Evolutionary conservation across 2,113 vertebrate genomes (phyloP), one percentile per base, ranked within the genome.

Genomic region (Odontophorus gujanensis): DNA sequence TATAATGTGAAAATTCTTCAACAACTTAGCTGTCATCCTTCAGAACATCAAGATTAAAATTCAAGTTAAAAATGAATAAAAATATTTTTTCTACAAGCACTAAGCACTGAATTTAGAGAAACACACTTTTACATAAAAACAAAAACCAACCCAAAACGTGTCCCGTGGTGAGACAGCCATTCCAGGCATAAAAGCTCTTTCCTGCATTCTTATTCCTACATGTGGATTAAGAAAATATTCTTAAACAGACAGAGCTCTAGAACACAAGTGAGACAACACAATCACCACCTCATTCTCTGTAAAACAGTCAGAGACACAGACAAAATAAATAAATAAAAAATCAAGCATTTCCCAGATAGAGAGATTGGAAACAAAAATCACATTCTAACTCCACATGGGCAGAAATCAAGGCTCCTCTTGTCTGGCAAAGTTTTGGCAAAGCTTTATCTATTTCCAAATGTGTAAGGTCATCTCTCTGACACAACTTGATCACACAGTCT

Each of bases 181-280:
- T 55, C n/a, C n/a, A 85, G n/a, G 34, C 65, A 66, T 50, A 91
- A 93, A 94, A 85, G 45, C 42, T 71, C 42, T 90, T 73, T 74
- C 36, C 34, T 40, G 40, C 40, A 40, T 40, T 40, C 40, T 40
- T 40, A 40, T 40, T 77, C 58, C 62, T 18, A 62, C 5, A 43
- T 34, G 28, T 20, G 58, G 25, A 85, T 24, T 76, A 94, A 47
- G 21, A 76, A 77, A 78, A 55, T 51, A 83, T 48, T 66, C 68
- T 61, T 45, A 82, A 71, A 83, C 8, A 40, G 15, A 63, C 16
- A 57, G 30, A 57, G 65, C 53, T 87, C 48, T 94, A 89, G 69
- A 77, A 73, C 22, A 48, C 14, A 68, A 88, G 18, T 34, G 30
- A 94, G 38, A 90, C n/a, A 81, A 87, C 13, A 32, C 34, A 74